Base-by-base conservation (phyloP, 2,888 invertebrate species). In the Nudaria mundana region DNA sequence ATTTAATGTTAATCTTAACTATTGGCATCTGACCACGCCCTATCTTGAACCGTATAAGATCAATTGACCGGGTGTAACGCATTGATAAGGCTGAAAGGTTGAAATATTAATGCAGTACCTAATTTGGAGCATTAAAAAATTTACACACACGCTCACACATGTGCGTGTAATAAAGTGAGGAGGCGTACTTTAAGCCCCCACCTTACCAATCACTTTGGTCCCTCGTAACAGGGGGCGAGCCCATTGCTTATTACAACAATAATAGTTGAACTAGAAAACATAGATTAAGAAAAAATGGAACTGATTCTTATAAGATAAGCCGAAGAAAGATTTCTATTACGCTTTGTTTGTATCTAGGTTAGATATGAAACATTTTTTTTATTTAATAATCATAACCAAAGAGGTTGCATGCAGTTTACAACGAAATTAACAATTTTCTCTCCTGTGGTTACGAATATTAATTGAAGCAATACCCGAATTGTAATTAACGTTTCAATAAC, bases 21-120 rank as follows among this genome's bases (percentile, higher is more conserved):
- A 58, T 47, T 48, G 59, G 51, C 41, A 56, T 56, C 43, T 41
- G 40, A 51, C 56, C 60, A 53, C 63, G 58, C 62, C 58, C 52
- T 48, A 43, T n/a, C n/a, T 49, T 45, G 33, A 48, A 48, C 46
- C 30, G 37, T 48, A 50, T 44, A 39, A 51, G 50, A 48, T 52
- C 54, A 46, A 51, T 61, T 52, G 45, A 60, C 40, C 44, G 32
- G 30, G 40, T 40, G 56, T 51, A 42, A 5, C 13, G 16, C 13
- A 11, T 14, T 29, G 12, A n/a, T 56, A 40, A 44, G 30, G 40
- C 28, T 37, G 6, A n/a, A n/a, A n/a, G n/a, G n/a, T n/a, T n/a
- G n/a, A n/a, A n/a, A n/a, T n/a, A n/a, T n/a, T n/a, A n/a, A n/a
- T n/a, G n/a, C n/a, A n/a, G n/a, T n/a, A n/a, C n/a, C n/a, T n/a